Percentiles rank a stretch among this genome's conserved stretches.
These are phyloP conservation scores for Drosophila pallidifrons DNA, from an alignment of 1,140 invertebrate genomes.

Conservation along the genomic window DNA sequence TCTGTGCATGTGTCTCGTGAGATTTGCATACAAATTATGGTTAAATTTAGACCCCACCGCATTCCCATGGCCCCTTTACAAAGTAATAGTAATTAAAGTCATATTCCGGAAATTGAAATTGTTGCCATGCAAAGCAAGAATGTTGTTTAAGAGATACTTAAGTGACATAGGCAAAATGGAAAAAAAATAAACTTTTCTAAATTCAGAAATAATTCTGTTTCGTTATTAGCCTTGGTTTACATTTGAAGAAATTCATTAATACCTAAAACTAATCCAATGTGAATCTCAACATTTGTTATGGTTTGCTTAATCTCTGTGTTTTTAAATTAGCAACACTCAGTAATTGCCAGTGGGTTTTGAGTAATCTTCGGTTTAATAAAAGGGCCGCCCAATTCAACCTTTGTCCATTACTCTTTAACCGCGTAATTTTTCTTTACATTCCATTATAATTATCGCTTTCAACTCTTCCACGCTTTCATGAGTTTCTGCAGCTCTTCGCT, in stretches of 20 bases:
- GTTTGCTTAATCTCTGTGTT: neutral
- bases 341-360: neutral
- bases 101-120: neutral
- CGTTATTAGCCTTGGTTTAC: too few relatives aligned
- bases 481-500: conserved; percentile 28
- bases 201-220: neutral
- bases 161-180: neutral
- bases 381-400: conserved; percentile 9
- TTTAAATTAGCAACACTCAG: conserved; percentile 1
- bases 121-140: conserved; percentile 16
- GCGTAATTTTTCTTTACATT: conserved; percentile 45
- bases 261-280: too few relatives aligned
- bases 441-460: conserved; percentile 61
- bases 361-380: conserved; percentile 27
- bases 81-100: conserved; percentile 5
- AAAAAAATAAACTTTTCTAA: neutral
- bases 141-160: neutral
- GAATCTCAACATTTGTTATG: neutral
- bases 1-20: conserved; percentile 20
- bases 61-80: conserved; percentile 15
- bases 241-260: too few relatives aligned
- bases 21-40: conserved; percentile 50
- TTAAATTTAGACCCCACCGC: neutral
- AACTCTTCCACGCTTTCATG: conserved; percentile 69
- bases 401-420: conserved; percentile 30